A percentile compares a stretch with the other conserved stretches of the same genome.
Conservation (phyloP, 53 echinoderm and acorn worm species). For the Mesocentrotus franciscanus region DNA sequence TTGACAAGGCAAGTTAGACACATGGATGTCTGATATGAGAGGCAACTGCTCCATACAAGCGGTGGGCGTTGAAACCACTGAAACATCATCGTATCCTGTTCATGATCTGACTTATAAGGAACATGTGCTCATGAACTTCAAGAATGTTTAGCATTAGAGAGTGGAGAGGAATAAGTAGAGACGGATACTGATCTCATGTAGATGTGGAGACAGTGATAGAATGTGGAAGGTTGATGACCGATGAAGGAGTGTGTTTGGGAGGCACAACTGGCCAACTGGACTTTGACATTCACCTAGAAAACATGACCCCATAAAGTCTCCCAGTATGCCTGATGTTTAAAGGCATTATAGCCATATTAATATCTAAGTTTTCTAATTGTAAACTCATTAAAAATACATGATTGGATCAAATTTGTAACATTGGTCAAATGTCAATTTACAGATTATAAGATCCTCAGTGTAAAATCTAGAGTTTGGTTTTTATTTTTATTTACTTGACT, state of each 20-base stretch:
- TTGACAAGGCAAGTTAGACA: background rate
- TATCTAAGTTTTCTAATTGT: too few relatives aligned
- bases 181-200: background rate
- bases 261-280: too few relatives aligned
- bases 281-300: constrained; percentile 16
- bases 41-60: background rate
- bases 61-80: background rate
- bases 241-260: background rate
- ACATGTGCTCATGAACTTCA: background rate
- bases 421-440: too few relatives aligned
- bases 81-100: background rate
- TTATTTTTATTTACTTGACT: too few relatives aligned
- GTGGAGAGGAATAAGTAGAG: background rate
- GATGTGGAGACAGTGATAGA: background rate
- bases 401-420: too few relatives aligned
- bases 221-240: background rate
- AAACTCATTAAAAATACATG: too few relatives aligned
- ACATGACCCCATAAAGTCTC: background rate
- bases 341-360: too few relatives aligned
- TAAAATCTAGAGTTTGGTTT: too few relatives aligned
- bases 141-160: background rate
- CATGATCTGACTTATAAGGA: background rate
- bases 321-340: too few relatives aligned
- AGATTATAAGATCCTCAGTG: too few relatives aligned
- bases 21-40: background rate